Evolutionary conservation across 2,797 vertebrate genomes (phyloP).

Genomic region (Enteromius paludinosus): DNA sequence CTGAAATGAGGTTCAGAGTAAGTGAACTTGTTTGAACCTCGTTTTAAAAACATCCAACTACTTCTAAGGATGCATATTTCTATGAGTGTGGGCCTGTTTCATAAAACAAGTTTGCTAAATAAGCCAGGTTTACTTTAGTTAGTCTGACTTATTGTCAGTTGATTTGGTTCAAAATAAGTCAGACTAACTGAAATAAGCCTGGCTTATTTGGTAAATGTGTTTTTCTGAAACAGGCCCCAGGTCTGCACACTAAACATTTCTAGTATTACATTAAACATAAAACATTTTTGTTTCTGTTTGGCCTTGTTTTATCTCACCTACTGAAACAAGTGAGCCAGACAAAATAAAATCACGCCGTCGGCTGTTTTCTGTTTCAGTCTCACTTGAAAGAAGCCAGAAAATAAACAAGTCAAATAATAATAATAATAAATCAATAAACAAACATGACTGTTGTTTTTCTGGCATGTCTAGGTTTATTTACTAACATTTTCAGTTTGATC

Average conservation of each 20-base stretch:
- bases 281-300: neutral
- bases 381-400: neutral
- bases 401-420: neutral
- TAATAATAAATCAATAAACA: neutral
- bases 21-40: constrained; percentile 7
- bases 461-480: neutral
- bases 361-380: neutral
- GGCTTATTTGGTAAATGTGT: too few species aligned
- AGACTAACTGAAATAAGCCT: too few species aligned
- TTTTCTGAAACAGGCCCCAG: too few species aligned
- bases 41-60: neutral
- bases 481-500: neutral
- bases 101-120: too few species aligned
- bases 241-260: neutral
- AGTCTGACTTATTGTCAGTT: too few species aligned
- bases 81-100: neutral
- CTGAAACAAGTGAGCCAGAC: neutral
- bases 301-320: neutral
- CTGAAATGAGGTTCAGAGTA: neutral
- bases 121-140: too few species aligned
- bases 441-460: neutral
- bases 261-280: neutral
- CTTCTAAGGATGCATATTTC: neutral
- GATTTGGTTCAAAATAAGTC: too few species aligned
- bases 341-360: neutral